Conservation (phyloP, 1,140 invertebrate species). For the Planococcus citri region DNA sequence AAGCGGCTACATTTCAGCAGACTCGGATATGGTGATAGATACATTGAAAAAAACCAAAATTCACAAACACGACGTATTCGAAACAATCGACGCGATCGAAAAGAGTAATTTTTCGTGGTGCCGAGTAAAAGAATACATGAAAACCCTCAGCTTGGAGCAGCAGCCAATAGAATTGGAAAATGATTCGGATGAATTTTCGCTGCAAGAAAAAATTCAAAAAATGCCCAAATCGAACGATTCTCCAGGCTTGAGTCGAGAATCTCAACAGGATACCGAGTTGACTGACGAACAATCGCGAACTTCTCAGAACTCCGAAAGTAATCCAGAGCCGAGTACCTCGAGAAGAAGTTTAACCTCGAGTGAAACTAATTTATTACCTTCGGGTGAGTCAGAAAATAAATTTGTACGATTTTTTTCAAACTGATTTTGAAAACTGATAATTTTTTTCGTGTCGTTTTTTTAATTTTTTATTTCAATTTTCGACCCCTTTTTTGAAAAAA, state of each 20-base stretch:
- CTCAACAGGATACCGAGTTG: neutral
- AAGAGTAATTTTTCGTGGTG: neutral
- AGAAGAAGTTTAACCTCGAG: neutral
- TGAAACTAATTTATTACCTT: neutral
- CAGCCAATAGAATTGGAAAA: neutral
- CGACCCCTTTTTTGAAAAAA: too few species aligned
- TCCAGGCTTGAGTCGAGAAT: neutral
- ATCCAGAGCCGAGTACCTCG: neutral
- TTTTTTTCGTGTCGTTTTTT: too few species aligned
- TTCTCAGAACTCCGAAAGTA: neutral
- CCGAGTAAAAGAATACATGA: neutral
- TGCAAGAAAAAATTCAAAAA: neutral
- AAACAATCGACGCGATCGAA: too few species aligned
- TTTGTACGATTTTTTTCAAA: too few species aligned
- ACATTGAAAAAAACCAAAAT: neutral
- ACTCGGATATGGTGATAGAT: conserved; percentile 5
- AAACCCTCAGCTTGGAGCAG: too few species aligned
- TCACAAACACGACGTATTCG: neutral
- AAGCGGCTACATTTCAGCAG: neutral
- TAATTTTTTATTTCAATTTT: too few species aligned
- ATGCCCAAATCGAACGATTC: neutral
- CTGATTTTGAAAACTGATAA: too few species aligned
- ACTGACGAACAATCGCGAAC: too few species aligned
- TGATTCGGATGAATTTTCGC: neutral
- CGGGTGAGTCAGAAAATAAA: too few species aligned